phyloP scores from a whole-genome alignment of 2,113 vertebrate species.

The Platanista minor region DNA sequence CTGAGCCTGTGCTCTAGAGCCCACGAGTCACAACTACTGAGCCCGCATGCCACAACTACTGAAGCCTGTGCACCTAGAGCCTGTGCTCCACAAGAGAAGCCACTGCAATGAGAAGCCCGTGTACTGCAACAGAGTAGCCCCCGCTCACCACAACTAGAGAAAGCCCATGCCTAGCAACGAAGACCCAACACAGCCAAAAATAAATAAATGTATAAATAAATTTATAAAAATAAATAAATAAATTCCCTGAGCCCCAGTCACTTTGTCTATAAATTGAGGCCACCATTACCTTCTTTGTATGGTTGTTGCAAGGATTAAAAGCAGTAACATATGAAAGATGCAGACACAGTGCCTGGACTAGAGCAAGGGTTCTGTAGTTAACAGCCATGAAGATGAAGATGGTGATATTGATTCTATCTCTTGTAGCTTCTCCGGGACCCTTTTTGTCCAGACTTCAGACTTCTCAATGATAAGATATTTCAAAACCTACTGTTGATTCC shows the following conservation, averaged over 20 bases:
- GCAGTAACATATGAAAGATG: neutral
- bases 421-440: neutral
- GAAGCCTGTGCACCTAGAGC: no score
- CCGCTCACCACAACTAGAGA: no score
- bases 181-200: no score
- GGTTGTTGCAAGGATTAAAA: neutral
- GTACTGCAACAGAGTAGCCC: no score
- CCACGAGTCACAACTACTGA: no score
- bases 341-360: neutral
- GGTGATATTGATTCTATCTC: neutral
- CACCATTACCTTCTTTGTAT: neutral
- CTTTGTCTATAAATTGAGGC: neutral
- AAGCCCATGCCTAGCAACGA: no score
- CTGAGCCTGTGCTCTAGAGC: no score
- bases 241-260: neutral
- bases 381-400: neutral
- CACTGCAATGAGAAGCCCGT: no score
- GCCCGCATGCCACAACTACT: no score
- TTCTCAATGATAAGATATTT: neutral
- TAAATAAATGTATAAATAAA: no score
- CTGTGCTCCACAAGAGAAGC: no score
- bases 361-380: neutral
- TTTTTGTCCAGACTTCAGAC: neutral
- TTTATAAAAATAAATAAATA: neutral
- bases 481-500: neutral